Evolutionary conservation across 1,140 invertebrate genomes (phyloP), one percentile per base, ranked within the genome.

Genomic region (Euschistus heros): DNA sequence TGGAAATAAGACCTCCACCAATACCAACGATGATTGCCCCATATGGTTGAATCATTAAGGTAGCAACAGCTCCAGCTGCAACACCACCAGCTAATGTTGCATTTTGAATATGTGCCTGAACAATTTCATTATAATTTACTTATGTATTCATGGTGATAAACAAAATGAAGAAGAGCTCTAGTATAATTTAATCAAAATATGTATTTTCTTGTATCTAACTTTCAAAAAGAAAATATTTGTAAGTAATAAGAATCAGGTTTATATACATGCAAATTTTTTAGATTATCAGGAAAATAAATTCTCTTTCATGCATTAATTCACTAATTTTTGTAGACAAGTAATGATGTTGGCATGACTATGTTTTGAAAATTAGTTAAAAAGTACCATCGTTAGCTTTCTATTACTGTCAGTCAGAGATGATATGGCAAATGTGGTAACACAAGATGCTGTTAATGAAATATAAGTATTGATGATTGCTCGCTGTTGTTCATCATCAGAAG

Each of bases 391-490:
- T 70, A 94, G 88, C 77, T 90, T 93, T 69, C 86, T 86, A 60
- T 88, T 79, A 54, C 84, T 80, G 69, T 84, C 86, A n/a, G 91
- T 80, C 20, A 89, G 74, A 17, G 88, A 82, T 0, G 93, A 96
- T 22, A 91, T 72, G 17, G 89, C 84, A 74, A 94, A 97, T 22
- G 89, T 83, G 27, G 86, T 82, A 2, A 95, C 84, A 76, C 88
- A 85, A 71, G 89, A 91, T 55, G 91, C 81, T 57, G 86, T 82
- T 68, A 97, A 80, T 42, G 93, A 86, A 44, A 95, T 78, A 72
- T 95, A 92, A 6, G 94, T 97, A 80, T 98, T 97, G 72, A 97
- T 84, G 63, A 97, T 83, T 10, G 92, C 93, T 44, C 93, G 78
- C 68, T 92, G 85, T 71, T 89, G 86, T 70, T 87, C 86, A 57